Evolutionary conservation across 2,888 invertebrate genomes (phyloP).

Genomic region (Andrena bicolor): DNA sequence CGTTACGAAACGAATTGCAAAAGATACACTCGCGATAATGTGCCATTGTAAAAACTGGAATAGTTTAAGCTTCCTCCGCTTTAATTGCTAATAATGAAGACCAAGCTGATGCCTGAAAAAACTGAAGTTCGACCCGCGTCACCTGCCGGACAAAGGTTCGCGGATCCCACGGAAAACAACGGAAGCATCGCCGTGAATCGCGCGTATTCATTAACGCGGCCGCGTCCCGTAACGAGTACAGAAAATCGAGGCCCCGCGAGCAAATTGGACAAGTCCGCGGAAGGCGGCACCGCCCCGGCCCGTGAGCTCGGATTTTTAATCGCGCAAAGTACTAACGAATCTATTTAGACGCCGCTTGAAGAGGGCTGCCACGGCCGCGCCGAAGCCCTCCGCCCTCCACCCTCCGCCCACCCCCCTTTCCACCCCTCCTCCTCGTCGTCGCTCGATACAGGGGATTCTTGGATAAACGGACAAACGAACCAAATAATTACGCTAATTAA

Average conservation of each 20-base stretch:
- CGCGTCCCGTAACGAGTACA: constrained; percentile 23
- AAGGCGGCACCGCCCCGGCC: constrained; percentile 28
- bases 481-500: constrained; percentile 84
- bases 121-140: no score
- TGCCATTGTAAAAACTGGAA: no score
- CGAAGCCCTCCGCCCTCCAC: neutral
- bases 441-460: constrained; percentile 71
- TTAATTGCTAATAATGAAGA: no score
- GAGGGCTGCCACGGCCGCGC: constrained; percentile 22
- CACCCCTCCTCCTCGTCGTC: neutral
- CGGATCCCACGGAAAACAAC: constrained; percentile 26
- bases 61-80: no score
- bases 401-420: neutral
- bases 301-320: constrained; percentile 68
- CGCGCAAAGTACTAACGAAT: constrained; percentile 72
- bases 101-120: no score
- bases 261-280: constrained; percentile 49
- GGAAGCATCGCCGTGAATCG: constrained; percentile 11
- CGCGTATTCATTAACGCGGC: constrained; percentile 42
- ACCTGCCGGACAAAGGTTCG: constrained; percentile 9
- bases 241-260: constrained; percentile 18
- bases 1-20: no score
- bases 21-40: no score
- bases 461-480: constrained; percentile 78
- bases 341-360: constrained; percentile 62